Evolutionary conservation across 1,140 invertebrate species (phyloP).

Genomic region (Cataglyphis hispanica): DNA sequence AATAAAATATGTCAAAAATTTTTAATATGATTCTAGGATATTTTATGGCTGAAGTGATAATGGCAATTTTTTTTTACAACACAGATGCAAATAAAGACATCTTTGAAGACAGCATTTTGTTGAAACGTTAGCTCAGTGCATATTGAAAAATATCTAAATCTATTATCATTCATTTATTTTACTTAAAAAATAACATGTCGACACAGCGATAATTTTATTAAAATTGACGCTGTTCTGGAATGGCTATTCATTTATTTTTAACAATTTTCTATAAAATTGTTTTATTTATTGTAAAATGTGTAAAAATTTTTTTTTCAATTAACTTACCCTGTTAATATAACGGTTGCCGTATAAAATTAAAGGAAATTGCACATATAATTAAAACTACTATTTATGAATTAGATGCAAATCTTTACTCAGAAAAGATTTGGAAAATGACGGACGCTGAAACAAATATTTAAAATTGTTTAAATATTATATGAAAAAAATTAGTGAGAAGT

Average conservation of each 20-base stretch:
- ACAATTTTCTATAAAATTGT: slow-evolving; percentile 3
- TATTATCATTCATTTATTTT: slow-evolving; percentile 13
- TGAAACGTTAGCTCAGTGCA: background rate
- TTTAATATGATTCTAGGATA: background rate
- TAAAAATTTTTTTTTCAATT: slow-evolving; percentile 14
- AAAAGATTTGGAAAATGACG: slow-evolving; percentile 37
- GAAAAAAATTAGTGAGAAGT: background rate
- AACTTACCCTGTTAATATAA: background rate
- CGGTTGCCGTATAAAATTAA: background rate
- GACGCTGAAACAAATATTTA: background rate
- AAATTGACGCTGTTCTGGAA: slow-evolving; percentile 64
- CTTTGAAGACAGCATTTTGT: background rate
- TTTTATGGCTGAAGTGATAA: background rate
- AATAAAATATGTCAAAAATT: background rate
- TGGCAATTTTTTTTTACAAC: too few relatives aligned
- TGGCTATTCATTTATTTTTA: slow-evolving; percentile 61
- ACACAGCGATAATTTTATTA: slow-evolving; percentile 11
- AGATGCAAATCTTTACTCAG: background rate
- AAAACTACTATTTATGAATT: background rate
- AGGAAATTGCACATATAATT: background rate
- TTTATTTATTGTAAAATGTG: background rate
- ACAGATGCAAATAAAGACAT: background rate
- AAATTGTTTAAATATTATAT: background rate
- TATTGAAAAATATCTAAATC: background rate
- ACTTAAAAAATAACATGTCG: background rate